Evolutionary conservation across 2,888 invertebrate genomes (phyloP), one percentile per base, ranked within the genome.

Genomic region (Thelaira solivaga): DNA sequence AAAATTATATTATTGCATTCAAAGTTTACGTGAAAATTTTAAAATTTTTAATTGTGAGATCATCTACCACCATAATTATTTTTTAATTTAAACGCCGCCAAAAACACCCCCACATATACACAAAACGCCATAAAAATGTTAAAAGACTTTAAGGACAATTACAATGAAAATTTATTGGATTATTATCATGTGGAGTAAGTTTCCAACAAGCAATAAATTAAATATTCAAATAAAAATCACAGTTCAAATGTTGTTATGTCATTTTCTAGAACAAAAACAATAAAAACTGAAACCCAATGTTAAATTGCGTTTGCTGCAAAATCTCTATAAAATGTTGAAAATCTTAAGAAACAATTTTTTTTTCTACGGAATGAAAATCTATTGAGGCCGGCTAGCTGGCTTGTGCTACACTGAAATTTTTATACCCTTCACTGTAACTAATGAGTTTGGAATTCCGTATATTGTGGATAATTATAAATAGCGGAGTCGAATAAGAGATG

Each of bases 171-270:
- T 18, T 43, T 77, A 45, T 64, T 78, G 29, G 59, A 45, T 8
- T 74, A 29, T 31, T 26, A 47, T 20, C 61, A 41, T 2, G 69
- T 69, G 8, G 41, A 74, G 78, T 78, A 65, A 78, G 78, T 78
- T 41, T 18, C 51, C 1, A 47, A 43, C 31, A 2, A 18, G 22
- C 4, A 34, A 51, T 31, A 8, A 51, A 41, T 67, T 64, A 31
- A 29, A 16, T 39, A 7, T 31, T 31, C 8, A 74, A 71, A 71
- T 59, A 65, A 74, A n/a, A 78, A 78, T 74, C 78, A 71, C 78
- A 74, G 74, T 39, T n/a, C n/a, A n/a, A n/a, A n/a, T n/a, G n/a
- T n/a, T 47, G 5, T 36, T 5, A 43, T 13, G 16, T 4, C 36
- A 22, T 8, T 43, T 53, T 51, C 4, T 41, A 13, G 31, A 29